These are phyloP conservation scores for Strigamia transsilvanica DNA, from an alignment of 2,888 invertebrate species.

Conservation along the genomic window DNA sequence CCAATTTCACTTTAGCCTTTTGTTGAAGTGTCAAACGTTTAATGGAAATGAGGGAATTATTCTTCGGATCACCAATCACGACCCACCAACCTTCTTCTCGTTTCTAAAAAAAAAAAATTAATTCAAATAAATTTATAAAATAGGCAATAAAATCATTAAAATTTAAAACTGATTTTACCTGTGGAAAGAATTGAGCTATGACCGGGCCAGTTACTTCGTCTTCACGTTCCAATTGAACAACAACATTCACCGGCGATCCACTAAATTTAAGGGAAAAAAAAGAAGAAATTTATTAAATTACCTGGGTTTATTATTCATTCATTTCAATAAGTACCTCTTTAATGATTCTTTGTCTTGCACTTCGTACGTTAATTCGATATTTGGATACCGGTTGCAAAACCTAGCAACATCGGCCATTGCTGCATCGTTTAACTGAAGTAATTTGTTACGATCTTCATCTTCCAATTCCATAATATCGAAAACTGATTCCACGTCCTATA, in stretches of 20 bases:
- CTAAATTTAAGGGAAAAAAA: slow-evolving; percentile 63
- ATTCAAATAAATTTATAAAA: not conserved
- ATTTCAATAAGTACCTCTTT: slow-evolving; percentile 62
- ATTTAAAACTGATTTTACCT: slow-evolving; percentile 68
- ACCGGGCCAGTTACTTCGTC: slow-evolving; percentile 97
- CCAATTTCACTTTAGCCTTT: slow-evolving; percentile 84
- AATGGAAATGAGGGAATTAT: slow-evolving; percentile 93
- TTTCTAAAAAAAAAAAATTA: slow-evolving; percentile 62
- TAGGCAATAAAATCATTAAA: not conserved
- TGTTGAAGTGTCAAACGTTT: slow-evolving; percentile 95
- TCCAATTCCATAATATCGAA: slow-evolving; percentile 97
- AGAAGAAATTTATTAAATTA: not conserved
- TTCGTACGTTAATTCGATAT: slow-evolving; percentile 94
- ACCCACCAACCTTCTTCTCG: slow-evolving; percentile 85
- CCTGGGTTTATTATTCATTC: not conserved
- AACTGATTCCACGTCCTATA: slow-evolving; percentile 81
- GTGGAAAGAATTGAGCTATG: slow-evolving; percentile 97
- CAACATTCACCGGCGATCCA: slow-evolving; percentile 87
- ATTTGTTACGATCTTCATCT: slow-evolving; percentile 80
- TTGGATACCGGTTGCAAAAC: slow-evolving; percentile 99
- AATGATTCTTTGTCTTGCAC: slow-evolving; percentile 82
- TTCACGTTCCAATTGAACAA: slow-evolving; percentile 92
- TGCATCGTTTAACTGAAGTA: slow-evolving; percentile 74
- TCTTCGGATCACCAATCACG: slow-evolving; percentile 95
- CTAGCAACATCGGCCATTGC: slow-evolving; percentile 98